phyloP scores from a whole-genome alignment of 2,113 vertebrate species.

The Pontoporia blainvillei region DNA sequence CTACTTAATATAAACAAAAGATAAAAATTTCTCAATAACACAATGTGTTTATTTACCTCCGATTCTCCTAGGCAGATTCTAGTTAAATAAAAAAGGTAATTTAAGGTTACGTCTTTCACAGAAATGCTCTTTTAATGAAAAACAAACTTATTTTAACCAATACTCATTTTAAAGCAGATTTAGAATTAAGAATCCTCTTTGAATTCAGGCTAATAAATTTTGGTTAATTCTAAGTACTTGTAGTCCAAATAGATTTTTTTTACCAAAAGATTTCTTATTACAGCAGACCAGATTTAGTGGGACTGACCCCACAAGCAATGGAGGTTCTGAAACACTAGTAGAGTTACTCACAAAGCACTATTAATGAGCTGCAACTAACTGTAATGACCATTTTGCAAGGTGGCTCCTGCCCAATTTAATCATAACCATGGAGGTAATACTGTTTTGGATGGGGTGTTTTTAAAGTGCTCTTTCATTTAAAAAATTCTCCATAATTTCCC shows the following conservation, averaged over 20 bases:
- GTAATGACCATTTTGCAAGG: slow-evolving; percentile 52
- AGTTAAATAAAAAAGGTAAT: slow-evolving; percentile 67
- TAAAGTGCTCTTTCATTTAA: slow-evolving; percentile 25
- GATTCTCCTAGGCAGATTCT: slow-evolving; percentile 51
- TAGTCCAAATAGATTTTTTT: slow-evolving; percentile 46
- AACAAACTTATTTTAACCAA: slow-evolving; percentile 63
- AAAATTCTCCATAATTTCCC: background rate
- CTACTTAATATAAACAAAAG: slow-evolving; percentile 76
- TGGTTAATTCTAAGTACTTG: slow-evolving; percentile 16
- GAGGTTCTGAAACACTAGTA: background rate
- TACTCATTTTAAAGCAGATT: slow-evolving; percentile 56
- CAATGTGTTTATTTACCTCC: slow-evolving; percentile 67
- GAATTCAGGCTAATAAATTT: slow-evolving; percentile 53
- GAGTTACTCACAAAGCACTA: slow-evolving; percentile 47
- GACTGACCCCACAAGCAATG: background rate
- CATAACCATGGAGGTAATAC: background rate
- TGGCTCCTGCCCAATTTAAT: slow-evolving; percentile 51
- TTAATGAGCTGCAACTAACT: slow-evolving; percentile 60
- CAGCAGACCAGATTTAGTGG: background rate
- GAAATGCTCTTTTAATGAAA: slow-evolving; percentile 63
- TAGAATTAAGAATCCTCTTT: slow-evolving; percentile 64
- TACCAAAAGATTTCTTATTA: slow-evolving; percentile 11
- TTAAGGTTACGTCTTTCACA: slow-evolving; percentile 63
- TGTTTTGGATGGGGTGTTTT: slow-evolving; percentile 26
- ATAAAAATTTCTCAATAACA: slow-evolving; percentile 73